Conservation (phyloP, 2,888 invertebrate species). For the Ormyrus labotus region DNA sequence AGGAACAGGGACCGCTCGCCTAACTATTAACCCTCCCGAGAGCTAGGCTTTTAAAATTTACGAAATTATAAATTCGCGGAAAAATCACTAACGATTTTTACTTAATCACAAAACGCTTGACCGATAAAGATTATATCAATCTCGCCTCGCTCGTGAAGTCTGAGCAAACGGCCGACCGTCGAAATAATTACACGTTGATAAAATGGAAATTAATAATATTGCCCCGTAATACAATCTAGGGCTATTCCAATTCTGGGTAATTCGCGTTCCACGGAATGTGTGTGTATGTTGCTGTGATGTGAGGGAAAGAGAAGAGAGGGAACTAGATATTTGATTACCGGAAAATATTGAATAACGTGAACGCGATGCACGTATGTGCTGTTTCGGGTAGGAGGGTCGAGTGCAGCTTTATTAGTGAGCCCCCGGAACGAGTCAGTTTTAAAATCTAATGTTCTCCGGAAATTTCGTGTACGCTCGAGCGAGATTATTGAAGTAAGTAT, state of each 20-base stretch:
- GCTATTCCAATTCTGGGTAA: not conserved
- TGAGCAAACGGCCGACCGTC: constrained; percentile 2
- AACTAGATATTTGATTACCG: constrained; percentile 27
- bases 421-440: constrained; percentile 7
- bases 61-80: not conserved
- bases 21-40: too few relatives aligned
- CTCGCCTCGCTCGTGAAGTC: not conserved
- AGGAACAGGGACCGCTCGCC: not conserved
- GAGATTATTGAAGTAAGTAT: too few relatives aligned
- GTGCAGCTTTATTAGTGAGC: constrained; percentile 11
- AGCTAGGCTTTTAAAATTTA: not conserved
- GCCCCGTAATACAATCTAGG: constrained; percentile 41
- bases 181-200: constrained; percentile 42
- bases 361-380: not conserved
- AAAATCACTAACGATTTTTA: constrained; percentile 13
- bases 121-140: constrained; percentile 3
- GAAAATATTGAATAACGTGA: constrained; percentile 36
- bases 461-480: not conserved
- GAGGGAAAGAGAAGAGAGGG: constrained; percentile 7
- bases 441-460: constrained; percentile 28
- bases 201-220: constrained; percentile 64
- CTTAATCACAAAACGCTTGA: too few relatives aligned
- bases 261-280: not conserved
- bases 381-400: not conserved
- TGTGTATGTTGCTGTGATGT: not conserved